Conservation (phyloP, 2,888 invertebrate genomes). For the Yponomeuta sedellus region DNA sequence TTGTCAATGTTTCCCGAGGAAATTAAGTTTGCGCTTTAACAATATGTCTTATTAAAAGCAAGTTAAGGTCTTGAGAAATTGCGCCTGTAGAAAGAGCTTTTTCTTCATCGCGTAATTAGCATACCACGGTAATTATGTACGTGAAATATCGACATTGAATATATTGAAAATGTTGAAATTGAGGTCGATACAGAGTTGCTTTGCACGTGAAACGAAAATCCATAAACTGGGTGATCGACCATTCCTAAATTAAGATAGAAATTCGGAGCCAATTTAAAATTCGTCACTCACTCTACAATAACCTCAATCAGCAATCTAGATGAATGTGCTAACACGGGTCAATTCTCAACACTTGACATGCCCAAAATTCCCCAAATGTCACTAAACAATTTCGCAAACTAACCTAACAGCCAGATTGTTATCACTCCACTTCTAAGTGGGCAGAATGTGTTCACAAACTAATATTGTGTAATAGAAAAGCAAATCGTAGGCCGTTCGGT, state of each 20-base stretch:
- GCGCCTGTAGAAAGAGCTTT: neutral
- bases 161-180: neutral
- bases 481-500: conserved; percentile 49
- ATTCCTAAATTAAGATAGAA: neutral
- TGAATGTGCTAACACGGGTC: neutral
- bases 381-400: conserved; percentile 15
- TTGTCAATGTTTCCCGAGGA: conserved; percentile 52
- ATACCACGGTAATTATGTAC: neutral
- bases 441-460: conserved; percentile 36
- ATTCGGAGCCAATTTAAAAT: neutral
- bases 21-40: conserved; percentile 16
- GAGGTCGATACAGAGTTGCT: neutral
- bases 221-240: neutral
- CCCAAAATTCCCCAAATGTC: conserved; percentile 14
- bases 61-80: conserved; percentile 1
- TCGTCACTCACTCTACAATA: neutral
- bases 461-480: conserved; percentile 46
- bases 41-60: conserved; percentile 7
- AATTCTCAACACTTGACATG: conserved; percentile 12
- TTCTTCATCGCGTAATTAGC: neutral
- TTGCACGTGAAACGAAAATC: neutral
- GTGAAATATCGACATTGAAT: neutral
- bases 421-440: conserved; percentile 37
- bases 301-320: neutral
- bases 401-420: conserved; percentile 23